phyloP scores from a whole-genome alignment of 2,888 invertebrate species.

The Dioctria linearis region DNA sequence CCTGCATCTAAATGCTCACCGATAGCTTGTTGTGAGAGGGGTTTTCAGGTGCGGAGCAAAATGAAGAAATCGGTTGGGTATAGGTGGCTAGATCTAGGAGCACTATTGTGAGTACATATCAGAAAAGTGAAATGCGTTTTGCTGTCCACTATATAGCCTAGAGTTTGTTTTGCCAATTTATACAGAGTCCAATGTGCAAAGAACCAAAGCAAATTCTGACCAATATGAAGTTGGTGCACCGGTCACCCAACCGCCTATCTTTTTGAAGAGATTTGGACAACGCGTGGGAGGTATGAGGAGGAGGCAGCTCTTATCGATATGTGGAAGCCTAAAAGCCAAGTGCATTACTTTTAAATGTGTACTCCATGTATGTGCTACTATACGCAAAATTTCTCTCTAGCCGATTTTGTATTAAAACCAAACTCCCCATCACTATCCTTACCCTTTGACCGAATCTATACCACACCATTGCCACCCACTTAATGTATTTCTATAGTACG shows the following conservation, averaged over 20 bases:
- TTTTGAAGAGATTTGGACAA: conserved; percentile 11
- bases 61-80: conserved; percentile 4
- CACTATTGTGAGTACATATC: conserved; percentile 15
- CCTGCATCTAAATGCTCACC: conserved; percentile 2
- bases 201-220: conserved; percentile 17
- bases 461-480: background rate
- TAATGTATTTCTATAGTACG: conserved; percentile 12
- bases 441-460: background rate
- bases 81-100: background rate
- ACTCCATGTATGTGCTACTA: background rate
- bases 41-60: background rate
- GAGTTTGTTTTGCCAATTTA: conserved; percentile 49
- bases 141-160: conserved; percentile 35
- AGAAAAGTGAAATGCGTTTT: conserved; percentile 43
- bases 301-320: conserved; percentile 27
- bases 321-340: conserved; percentile 40
- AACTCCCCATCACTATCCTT: background rate
- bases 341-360: conserved; percentile 47
- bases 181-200: conserved; percentile 7
- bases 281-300: background rate
- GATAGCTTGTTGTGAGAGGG: background rate
- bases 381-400: conserved; percentile 40
- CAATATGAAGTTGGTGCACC: conserved; percentile 21
- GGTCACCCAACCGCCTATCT: background rate
- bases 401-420: conserved; percentile 13